Evolutionary conservation across 2,888 invertebrate genomes (phyloP).

Genomic region (Drosophila rubida): DNA sequence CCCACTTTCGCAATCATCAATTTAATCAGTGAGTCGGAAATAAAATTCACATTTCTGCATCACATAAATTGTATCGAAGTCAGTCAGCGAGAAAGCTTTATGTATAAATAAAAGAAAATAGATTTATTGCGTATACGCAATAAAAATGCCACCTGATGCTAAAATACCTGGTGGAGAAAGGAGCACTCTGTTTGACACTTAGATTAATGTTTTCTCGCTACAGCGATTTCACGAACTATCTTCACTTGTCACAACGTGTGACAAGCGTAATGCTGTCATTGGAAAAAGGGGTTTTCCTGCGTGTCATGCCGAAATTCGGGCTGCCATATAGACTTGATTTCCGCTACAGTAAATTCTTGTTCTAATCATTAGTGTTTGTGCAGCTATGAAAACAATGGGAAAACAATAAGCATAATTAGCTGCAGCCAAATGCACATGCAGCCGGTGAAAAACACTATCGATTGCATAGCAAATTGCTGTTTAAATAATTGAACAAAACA

Average conservation of each 20-base stretch:
- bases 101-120: neutral
- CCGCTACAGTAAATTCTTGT: neutral
- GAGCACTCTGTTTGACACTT: neutral
- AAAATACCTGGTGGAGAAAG: neutral
- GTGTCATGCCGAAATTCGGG: neutral
- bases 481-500: conserved; percentile 22
- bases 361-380: neutral
- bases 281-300: neutral
- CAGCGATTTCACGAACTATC: neutral
- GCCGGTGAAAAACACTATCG: conserved; percentile 8
- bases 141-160: neutral
- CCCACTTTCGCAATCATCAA: neutral
- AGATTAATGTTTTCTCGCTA: neutral
- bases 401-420: conserved; percentile 7
- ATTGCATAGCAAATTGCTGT: conserved; percentile 11
- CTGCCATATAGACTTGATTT: neutral
- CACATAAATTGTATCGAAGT: neutral
- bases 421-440: neutral
- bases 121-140: neutral
- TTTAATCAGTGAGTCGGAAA: neutral
- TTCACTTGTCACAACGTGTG: neutral
- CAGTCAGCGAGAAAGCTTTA: neutral
- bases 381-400: neutral
- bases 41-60: neutral
- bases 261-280: neutral